A percentile compares a stretch with the other conserved stretches of the same genome.
These are phyloP conservation scores for Tetramorium alpestre DNA, from an alignment of 1,140 invertebrate species.

Conservation along the genomic window DNA sequence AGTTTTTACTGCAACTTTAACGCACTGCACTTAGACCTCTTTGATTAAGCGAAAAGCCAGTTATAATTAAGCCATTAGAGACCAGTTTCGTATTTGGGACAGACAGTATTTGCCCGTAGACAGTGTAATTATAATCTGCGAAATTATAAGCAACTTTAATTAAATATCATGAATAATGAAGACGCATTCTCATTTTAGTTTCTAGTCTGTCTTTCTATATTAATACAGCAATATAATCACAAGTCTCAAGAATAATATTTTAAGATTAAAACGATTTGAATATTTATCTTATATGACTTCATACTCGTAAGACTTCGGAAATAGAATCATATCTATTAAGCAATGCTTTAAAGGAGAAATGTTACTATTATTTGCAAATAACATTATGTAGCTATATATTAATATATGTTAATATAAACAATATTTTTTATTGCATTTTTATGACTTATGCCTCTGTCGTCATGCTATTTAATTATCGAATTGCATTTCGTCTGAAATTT, in stretches of 20 bases:
- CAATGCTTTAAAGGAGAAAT: neutral
- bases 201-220: neutral
- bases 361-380: neutral
- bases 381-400: neutral
- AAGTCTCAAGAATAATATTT: neutral
- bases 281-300: neutral
- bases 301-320: neutral
- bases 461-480: neutral
- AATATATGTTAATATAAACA: neutral
- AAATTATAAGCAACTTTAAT: slow-evolving; percentile 28
- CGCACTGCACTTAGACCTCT: slow-evolving; percentile 35
- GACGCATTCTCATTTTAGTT: neutral
- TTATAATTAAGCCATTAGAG: slow-evolving; percentile 47
- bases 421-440: neutral
- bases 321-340: neutral
- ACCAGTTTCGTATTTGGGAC: neutral
- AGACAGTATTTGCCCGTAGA: neutral
- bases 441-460: neutral
- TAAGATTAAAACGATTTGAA: neutral
- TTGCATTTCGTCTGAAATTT: neutral
- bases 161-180: slow-evolving; percentile 32
- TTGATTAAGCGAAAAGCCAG: slow-evolving; percentile 48
- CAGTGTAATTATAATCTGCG: slow-evolving; percentile 38
- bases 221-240: neutral
- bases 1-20: slow-evolving; percentile 37